These are phyloP conservation scores for Scaptomyza caliginosa DNA, from an alignment of 2,888 invertebrate genomes.

Conservation along the genomic window DNA sequence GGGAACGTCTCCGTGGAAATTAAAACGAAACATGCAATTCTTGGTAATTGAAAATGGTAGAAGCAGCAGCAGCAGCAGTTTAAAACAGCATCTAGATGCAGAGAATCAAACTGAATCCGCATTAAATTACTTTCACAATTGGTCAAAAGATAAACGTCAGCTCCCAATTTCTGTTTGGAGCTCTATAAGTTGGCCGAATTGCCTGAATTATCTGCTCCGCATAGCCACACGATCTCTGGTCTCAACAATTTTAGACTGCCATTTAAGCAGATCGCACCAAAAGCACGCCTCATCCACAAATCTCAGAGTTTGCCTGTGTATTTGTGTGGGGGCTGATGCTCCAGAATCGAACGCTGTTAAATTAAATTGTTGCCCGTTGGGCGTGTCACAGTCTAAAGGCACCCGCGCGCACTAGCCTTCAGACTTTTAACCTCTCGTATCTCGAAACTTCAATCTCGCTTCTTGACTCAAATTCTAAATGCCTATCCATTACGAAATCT, in stretches of 20 bases:
- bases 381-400: conserved; percentile 44
- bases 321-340: conserved; percentile 23
- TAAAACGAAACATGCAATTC: conserved; percentile 80
- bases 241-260: conserved; percentile 37
- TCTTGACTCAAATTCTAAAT: not conserved
- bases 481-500: conserved; percentile 64
- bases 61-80: conserved; percentile 9
- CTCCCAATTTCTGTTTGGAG: conserved; percentile 32
- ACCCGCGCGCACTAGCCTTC: not conserved
- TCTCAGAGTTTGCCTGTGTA: not conserved
- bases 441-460: not conserved
- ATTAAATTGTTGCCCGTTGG: conserved; percentile 58
- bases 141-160: conserved; percentile 72
- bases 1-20: conserved; percentile 61
- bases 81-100: not conserved
- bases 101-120: conserved; percentile 43
- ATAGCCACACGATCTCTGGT: conserved; percentile 63
- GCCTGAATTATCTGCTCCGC: conserved; percentile 51
- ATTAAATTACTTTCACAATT: conserved; percentile 79
- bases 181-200: conserved; percentile 25
- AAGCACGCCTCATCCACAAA: conserved; percentile 25
- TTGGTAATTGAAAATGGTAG: conserved; percentile 70
- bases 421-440: not conserved
- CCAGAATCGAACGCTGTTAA: conserved; percentile 55
- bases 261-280: conserved; percentile 46